Percentiles rank a stretch among this genome's conserved stretches.
These are phyloP conservation scores for Helarctos malayanus DNA, from an alignment of 2,797 vertebrate genomes.

Conservation along the genomic window DNA sequence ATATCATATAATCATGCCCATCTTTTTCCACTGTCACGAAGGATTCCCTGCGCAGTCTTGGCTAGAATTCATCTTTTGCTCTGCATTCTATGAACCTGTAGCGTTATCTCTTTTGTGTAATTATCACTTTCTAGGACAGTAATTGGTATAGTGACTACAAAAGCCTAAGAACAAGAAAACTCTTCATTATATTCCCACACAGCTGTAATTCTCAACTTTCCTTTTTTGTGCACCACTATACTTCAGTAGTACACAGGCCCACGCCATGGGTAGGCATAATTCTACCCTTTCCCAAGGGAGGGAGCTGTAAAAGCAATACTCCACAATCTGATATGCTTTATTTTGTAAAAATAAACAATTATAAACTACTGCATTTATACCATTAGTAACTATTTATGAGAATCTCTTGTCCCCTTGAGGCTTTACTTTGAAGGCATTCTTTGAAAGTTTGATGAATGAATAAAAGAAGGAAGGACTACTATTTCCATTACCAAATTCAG, in stretches of 20 bases:
- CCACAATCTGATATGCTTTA: not conserved
- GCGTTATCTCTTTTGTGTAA: not conserved
- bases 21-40: conserved; percentile 46
- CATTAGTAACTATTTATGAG: conserved; percentile 9
- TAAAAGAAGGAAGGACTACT: conserved; percentile 35
- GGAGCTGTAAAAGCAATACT: not conserved
- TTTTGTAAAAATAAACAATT: conserved; percentile 39
- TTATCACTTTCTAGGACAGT: not conserved
- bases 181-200: not conserved
- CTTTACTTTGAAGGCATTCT: not conserved
- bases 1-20: not conserved
- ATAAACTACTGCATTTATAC: not conserved
- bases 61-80: not conserved
- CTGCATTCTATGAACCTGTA: not conserved
- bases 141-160: conserved; percentile 32
- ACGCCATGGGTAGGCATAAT: not conserved
- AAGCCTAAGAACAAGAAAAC: not conserved
- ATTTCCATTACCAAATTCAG: conserved; percentile 42
- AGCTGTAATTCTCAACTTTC: not conserved
- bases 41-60: conserved; percentile 6
- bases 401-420: not conserved
- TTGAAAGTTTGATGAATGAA: conserved; percentile 50
- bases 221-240: not conserved
- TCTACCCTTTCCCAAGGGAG: not conserved
- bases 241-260: not conserved